These are phyloP conservation scores for Epizoanthus stellaris DNA, from an alignment of 92 coral and sea anemone genomes.

Conservation along the genomic window DNA sequence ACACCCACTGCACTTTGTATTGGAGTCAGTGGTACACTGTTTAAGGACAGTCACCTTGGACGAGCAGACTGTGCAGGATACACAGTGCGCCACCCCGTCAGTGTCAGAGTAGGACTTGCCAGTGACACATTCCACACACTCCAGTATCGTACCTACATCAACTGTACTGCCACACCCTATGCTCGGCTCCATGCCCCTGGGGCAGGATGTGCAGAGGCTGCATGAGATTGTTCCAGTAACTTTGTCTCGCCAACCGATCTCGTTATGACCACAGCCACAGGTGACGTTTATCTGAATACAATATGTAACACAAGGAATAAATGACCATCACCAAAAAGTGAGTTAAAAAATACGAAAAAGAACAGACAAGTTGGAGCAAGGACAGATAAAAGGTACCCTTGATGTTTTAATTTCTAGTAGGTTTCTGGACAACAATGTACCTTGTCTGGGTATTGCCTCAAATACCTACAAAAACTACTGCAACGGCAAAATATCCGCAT, in stretches of 20 bases:
- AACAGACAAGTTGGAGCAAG: no score
- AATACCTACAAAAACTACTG: no score
- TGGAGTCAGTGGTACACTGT: constrained; percentile 12
- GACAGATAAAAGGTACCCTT: no score
- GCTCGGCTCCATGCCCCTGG: constrained; percentile 31
- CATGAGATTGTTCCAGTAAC: not conserved
- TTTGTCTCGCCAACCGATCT: constrained; percentile 29
- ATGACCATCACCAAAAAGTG: not conserved
- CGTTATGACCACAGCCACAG: not conserved
- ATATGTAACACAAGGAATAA: not conserved
- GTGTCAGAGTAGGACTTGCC: constrained; percentile 21
- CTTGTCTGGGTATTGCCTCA: no score
- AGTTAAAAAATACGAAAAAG: not conserved
- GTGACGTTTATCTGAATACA: not conserved
- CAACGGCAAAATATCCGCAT: no score
- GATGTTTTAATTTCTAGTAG: no score
- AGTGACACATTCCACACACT: not conserved
- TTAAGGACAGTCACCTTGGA: not conserved
- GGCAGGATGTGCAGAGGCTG: not conserved
- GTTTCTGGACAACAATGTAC: no score
- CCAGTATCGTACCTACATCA: not conserved
- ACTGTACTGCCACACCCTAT: constrained; percentile 25
- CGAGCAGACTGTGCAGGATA: constrained; percentile 13
- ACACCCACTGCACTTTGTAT: constrained; percentile 26
- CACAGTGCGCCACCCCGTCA: constrained; percentile 20